A percentile compares a stretch with the other conserved stretches of the same genome.
Conservation (phyloP, 2,113 vertebrate genomes). For the Nerophis lumbriciformis region DNA sequence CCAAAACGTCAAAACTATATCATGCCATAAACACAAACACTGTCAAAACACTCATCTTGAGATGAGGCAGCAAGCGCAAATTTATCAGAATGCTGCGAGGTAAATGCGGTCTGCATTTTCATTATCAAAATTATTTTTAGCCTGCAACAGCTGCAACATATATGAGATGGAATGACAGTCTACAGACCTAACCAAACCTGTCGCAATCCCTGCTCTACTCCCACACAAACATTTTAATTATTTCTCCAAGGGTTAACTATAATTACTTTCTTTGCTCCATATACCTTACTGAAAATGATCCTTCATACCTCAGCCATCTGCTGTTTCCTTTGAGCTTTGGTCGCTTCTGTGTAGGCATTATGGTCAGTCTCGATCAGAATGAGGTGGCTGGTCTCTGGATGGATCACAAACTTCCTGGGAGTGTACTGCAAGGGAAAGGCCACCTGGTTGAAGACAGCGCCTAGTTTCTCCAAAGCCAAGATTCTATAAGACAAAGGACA, state of each 20-base stretch:
- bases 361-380: constrained; percentile 96
- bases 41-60: no score
- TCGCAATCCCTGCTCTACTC: background rate
- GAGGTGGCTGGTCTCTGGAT: constrained; percentile 93
- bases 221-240: background rate
- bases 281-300: background rate
- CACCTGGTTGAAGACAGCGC: constrained; percentile 98
- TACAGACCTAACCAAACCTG: background rate
- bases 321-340: constrained; percentile 96
- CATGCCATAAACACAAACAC: no score
- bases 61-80: no score
- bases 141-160: background rate
- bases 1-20: background rate
- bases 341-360: constrained; percentile 96
- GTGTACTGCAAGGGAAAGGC: constrained; percentile 95
- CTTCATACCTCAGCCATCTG: constrained; percentile 93
- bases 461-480: constrained; percentile 94
- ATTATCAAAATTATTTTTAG: background rate
- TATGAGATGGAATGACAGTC: background rate
- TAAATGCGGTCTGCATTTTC: background rate
- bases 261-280: background rate
- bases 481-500: constrained; percentile 73
- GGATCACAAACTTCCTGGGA: constrained; percentile 95
- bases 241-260: background rate
- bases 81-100: background rate